These are phyloP conservation scores for Hypercompe scribonia DNA, from an alignment of 2,888 invertebrate genomes.

Conservation along the genomic window DNA sequence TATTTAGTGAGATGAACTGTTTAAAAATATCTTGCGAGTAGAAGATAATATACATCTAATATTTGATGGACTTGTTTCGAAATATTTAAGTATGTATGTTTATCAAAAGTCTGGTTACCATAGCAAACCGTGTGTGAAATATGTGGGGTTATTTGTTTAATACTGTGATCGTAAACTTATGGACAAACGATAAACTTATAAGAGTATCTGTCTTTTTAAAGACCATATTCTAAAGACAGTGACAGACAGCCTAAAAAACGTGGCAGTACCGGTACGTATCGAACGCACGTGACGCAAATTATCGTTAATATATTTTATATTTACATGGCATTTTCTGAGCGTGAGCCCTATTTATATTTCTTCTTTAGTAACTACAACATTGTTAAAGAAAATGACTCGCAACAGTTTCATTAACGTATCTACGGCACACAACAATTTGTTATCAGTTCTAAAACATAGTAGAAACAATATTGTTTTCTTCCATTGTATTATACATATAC, in stretches of 20 bases:
- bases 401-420: background rate
- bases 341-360: background rate
- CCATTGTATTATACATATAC: conserved; percentile 61
- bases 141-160: too few relatives aligned
- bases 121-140: too few relatives aligned
- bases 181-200: background rate
- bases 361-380: background rate
- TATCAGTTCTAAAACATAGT: conserved; percentile 42
- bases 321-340: too few relatives aligned
- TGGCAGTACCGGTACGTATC: background rate
- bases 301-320: background rate
- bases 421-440: background rate
- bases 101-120: too few relatives aligned
- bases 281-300: background rate
- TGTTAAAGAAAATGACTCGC: background rate
- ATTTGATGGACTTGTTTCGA: too few relatives aligned
- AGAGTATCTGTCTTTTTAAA: background rate
- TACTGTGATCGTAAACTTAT: background rate
- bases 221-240: background rate
- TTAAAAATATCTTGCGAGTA: too few relatives aligned
- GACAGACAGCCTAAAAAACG: background rate
- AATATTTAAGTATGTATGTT: too few relatives aligned
- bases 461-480: conserved; percentile 57
- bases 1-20: background rate
- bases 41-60: too few relatives aligned